Evolutionary conservation across 2,888 invertebrate genomes (phyloP), one percentile per base, ranked within the genome.

Genomic region (Drosophila anceps): DNA sequence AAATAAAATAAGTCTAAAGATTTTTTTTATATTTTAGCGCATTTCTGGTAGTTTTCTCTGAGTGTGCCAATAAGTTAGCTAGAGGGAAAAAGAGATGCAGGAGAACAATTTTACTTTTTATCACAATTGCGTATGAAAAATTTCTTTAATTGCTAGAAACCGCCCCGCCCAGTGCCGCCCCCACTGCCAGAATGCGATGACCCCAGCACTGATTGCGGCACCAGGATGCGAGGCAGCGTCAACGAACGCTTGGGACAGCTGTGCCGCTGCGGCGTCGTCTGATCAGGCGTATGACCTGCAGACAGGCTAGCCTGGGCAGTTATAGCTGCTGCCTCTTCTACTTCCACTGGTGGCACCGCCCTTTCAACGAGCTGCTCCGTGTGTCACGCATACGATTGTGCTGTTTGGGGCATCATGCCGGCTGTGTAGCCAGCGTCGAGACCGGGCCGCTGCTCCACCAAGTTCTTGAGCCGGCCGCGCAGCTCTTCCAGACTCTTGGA

Each of bases 401-500:
- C 95, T 55, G 92, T 90, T 69, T 92, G 92, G 4, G 92, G 92
- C 82, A 92, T 85, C 70, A 91, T 85, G 74, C 90, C 90, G 35
- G 89, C 86, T 48, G 86, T 82, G 60, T 88, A 90, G 35, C 84
- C 80, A 1, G 84, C 86, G 59, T 88, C 88, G 12, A 86, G 69
- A 0, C 87, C 88, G 18, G 84, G 96, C 76, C 96, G 96, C 64
- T 97, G 96, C 64, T 97, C 97, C 39, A 97, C 97, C 95, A 97
- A 96, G 92, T 96, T 96, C 94, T 96, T 96, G 91, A 97, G 94
- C 75, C 97, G 94, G 0, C 97, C 97, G 4, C 97, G 93, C 66
- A 97, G 91, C 90, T 97, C 97, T 88, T 97, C 97, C 78, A 97
- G 93, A 88, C 97, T 97, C 93, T 97, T 97, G 72, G 97, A 97